Conservation (phyloP, 2,797 vertebrate species). For the Merluccius polli region DNA sequence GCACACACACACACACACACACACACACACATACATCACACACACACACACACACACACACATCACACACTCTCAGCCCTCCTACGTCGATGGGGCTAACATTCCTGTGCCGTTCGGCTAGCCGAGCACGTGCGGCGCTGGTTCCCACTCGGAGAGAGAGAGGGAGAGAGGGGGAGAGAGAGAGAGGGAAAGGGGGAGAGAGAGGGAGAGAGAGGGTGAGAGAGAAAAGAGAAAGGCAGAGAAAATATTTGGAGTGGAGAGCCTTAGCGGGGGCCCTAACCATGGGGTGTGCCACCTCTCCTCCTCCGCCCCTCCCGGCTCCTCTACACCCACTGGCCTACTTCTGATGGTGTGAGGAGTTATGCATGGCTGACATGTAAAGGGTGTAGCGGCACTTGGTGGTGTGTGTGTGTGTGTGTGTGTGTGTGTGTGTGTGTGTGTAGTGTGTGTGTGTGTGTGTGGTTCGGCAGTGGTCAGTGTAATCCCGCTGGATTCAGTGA, state of each 20-base stretch:
- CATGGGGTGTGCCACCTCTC: slow-evolving; percentile 62
- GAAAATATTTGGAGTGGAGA: slow-evolving; percentile 62
- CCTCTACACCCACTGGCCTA: slow-evolving; percentile 55
- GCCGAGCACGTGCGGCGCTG: slow-evolving; percentile 58
- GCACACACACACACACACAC: neutral
- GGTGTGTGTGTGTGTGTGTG: neutral
- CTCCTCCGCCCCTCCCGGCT: slow-evolving; percentile 49
- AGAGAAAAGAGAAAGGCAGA: slow-evolving; percentile 32
- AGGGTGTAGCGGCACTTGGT: slow-evolving; percentile 18
- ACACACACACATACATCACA: neutral
- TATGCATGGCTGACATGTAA: slow-evolving; percentile 54
- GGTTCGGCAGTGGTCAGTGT: slow-evolving; percentile 50
- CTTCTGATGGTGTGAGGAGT: slow-evolving; percentile 61
- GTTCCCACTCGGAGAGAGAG: slow-evolving; percentile 58
- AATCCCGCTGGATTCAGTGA: slow-evolving; percentile 54
- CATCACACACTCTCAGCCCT: slow-evolving; percentile 25
- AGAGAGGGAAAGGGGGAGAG: slow-evolving; percentile 42
- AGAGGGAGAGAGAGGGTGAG: slow-evolving; percentile 38
- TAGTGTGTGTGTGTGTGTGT: slow-evolving; percentile 21
- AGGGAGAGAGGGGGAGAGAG: slow-evolving; percentile 49
- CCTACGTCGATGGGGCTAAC: slow-evolving; percentile 25
- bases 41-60: slow-evolving; percentile 22
- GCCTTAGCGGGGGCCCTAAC: slow-evolving; percentile 44
- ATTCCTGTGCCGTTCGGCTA: slow-evolving; percentile 52
- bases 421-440: slow-evolving; percentile 21